Evolutionary conservation across 2,113 vertebrate genomes (phyloP).

Genomic region (Phocoena phocoena): DNA sequence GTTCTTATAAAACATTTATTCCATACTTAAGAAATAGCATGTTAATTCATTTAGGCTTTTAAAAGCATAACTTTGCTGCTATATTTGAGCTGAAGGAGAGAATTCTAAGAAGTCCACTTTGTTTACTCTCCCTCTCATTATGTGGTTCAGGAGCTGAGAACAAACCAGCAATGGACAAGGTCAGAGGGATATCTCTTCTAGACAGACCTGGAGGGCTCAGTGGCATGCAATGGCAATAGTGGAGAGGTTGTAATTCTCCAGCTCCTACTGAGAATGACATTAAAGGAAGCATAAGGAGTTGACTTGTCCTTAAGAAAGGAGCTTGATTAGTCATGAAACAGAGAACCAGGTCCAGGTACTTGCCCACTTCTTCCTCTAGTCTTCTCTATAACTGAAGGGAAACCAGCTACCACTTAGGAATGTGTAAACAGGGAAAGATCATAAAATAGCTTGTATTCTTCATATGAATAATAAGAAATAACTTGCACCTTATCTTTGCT

Average conservation of each 20-base stretch:
- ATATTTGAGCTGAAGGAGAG: not conserved
- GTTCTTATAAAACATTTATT: not conserved
- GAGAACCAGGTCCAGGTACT: not conserved
- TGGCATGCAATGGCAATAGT: rapidly evolving
- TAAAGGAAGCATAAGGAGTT: not conserved
- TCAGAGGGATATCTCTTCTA: not conserved
- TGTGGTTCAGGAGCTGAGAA: not conserved
- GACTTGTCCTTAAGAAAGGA: not conserved
- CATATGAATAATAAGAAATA: not conserved
- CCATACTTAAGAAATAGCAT: not conserved
- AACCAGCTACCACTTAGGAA: not conserved
- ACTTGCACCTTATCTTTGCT: not conserved
- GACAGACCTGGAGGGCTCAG: not conserved
- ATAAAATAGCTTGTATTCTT: not conserved
- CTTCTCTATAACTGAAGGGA: not conserved
- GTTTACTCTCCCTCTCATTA: not conserved
- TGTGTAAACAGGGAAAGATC: not conserved
- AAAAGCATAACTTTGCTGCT: not conserved
- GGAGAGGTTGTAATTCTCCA: not conserved
- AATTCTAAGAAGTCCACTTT: not conserved
- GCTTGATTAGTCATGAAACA: not conserved
- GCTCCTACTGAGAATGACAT: not conserved
- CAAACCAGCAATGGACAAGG: not conserved
- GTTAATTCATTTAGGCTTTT: not conserved
- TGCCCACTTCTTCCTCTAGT: not conserved